These are phyloP conservation scores for Fringilla coelebs DNA, from an alignment of 2,797 vertebrate genomes.

Conservation along the genomic window DNA sequence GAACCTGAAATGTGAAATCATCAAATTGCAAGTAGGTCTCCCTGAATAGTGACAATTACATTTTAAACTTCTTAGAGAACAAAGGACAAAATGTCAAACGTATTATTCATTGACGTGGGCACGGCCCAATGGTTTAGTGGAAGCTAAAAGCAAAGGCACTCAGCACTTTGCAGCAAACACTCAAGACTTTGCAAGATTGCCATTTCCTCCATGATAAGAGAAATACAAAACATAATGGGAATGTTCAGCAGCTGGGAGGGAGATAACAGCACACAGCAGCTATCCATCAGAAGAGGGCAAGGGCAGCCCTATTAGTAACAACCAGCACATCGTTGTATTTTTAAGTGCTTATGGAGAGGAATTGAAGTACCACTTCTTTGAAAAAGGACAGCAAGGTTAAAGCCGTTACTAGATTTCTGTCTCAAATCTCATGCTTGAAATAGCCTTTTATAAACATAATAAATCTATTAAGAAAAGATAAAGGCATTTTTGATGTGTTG, in stretches of 20 bases:
- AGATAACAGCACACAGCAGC: neutral
- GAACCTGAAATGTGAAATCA: constrained; percentile 88
- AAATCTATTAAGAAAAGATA: neutral
- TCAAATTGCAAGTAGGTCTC: constrained; percentile 84
- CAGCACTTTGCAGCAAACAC: neutral
- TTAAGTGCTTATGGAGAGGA: constrained; percentile 5
- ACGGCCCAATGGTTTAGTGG: neutral
- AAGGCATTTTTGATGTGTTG: neutral
- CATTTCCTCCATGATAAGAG: constrained; percentile 3
- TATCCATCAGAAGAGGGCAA: constrained; percentile 26
- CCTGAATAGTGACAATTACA: neutral
- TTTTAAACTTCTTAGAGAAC: neutral
- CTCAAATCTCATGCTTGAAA: constrained; percentile 1
- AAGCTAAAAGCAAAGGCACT: constrained; percentile 16
- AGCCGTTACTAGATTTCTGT: neutral
- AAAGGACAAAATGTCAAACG: neutral
- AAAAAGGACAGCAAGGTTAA: constrained; percentile 19
- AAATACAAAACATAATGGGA: constrained; percentile 21
- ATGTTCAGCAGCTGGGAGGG: neutral
- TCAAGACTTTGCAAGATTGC: neutral
- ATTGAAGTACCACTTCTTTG: neutral
- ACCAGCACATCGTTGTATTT: neutral
- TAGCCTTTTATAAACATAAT: constrained; percentile 9
- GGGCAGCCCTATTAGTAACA: neutral
- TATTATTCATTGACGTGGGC: neutral